Conservation (phyloP, 2,888 invertebrate species). For the Schrankia costaestrigalis region DNA sequence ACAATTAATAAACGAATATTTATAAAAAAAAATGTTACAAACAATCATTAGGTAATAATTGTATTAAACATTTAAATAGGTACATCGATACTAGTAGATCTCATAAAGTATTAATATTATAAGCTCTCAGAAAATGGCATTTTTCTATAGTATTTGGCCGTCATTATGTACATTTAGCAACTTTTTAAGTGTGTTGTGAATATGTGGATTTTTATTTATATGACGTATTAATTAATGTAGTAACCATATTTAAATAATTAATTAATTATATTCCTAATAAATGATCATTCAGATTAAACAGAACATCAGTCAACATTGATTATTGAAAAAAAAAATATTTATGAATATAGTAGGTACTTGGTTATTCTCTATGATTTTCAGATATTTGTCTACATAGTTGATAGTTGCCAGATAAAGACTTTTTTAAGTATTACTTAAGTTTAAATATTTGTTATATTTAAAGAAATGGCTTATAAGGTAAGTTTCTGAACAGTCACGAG, state of each 20-base stretch:
- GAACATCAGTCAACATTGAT: too few relatives aligned
- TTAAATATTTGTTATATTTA: too few relatives aligned
- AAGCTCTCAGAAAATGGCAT: conserved; percentile 5
- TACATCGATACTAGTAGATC: conserved; percentile 11
- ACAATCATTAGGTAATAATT: conserved; percentile 12
- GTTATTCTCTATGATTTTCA: too few relatives aligned
- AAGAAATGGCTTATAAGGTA: too few relatives aligned
- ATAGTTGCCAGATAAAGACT: too few relatives aligned
- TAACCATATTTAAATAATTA: conserved; percentile 12
- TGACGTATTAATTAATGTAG: conserved; percentile 9
- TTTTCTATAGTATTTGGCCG: conserved; percentile 10
- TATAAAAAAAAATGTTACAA: conserved; percentile 5
- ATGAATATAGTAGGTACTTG: too few relatives aligned
- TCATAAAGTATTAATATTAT: conserved; percentile 13
- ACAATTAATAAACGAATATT: conserved; percentile 1
- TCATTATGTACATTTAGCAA: conserved; percentile 11
- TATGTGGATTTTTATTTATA: conserved; percentile 16
- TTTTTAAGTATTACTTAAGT: too few relatives aligned
- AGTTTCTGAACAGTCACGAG: too few relatives aligned
- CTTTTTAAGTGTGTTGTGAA: conserved; percentile 14
- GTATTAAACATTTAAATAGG: conserved; percentile 11
- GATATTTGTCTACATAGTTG: too few relatives aligned
- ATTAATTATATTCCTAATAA: too few relatives aligned
- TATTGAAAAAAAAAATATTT: too few relatives aligned
- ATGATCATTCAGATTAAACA: too few relatives aligned